phyloP scores from a whole-genome alignment of 2,888 invertebrate species.

The Arrhopalites spinosus region DNA sequence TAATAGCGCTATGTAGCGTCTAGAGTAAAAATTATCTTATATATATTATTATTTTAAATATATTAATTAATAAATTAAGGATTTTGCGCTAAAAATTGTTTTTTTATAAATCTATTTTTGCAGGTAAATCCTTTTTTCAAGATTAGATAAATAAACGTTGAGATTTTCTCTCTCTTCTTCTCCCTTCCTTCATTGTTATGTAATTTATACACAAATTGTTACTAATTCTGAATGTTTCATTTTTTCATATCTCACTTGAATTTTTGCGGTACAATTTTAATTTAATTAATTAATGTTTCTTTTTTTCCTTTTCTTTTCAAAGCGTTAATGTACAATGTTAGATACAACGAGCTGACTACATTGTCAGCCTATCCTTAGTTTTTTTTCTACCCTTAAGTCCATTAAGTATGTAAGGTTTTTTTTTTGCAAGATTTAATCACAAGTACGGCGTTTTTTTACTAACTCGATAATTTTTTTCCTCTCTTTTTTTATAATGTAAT shows the following conservation, averaged over 20 bases:
- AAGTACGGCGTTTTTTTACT: slow-evolving; percentile 3
- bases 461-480: slow-evolving; percentile 11
- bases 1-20: slow-evolving; percentile 5
- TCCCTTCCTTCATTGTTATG: too few relatives aligned
- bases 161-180: too few relatives aligned
- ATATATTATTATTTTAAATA: too few relatives aligned
- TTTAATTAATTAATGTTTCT: not conserved
- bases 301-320: not conserved
- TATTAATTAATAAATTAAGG: slow-evolving; percentile 9
- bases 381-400: not conserved
- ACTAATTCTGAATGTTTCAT: too few relatives aligned
- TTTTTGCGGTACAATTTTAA: too few relatives aligned
- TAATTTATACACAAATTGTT: too few relatives aligned
- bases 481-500: slow-evolving; percentile 7
- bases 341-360: slow-evolving; percentile 27
- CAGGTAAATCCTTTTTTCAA: slow-evolving; percentile 19
- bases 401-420: slow-evolving; percentile 3
- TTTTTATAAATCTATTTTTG: slow-evolving; percentile 27
- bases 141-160: not conserved
- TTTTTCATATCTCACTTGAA: too few relatives aligned
- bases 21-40: slow-evolving; percentile 22
- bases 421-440: slow-evolving; percentile 19
- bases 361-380: slow-evolving; percentile 3
- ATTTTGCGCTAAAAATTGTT: slow-evolving; percentile 22
- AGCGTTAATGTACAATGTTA: slow-evolving; percentile 22